These are phyloP conservation scores for Boleophthalmus pectinirostris DNA, from an alignment of 2,113 vertebrate genomes.

Conservation along the genomic window DNA sequence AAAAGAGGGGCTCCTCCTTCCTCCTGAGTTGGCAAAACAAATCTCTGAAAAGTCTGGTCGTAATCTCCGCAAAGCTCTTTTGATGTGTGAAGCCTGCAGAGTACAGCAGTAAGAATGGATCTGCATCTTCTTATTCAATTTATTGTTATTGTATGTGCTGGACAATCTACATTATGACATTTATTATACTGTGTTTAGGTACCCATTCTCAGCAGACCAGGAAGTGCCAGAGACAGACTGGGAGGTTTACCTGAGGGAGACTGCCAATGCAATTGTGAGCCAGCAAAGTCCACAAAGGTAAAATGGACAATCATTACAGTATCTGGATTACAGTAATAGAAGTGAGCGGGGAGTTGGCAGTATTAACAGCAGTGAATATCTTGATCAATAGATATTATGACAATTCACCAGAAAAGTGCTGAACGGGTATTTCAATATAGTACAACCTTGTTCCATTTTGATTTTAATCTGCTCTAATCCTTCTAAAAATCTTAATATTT, in stretches of 20 bases:
- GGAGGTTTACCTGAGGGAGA: conserved; percentile 96
- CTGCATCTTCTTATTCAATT: not conserved
- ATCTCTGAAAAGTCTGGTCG: conserved; percentile 90
- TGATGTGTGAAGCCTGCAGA: conserved; percentile 97
- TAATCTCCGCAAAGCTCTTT: conserved; percentile 92
- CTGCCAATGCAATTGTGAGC: conserved; percentile 91
- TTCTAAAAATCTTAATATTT: no score
- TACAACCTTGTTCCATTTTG: no score
- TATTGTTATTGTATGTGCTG: not conserved
- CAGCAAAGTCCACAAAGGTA: conserved; percentile 95
- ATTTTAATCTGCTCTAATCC: no score
- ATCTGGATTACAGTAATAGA: not conserved
- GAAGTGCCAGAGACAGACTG: conserved; percentile 94
- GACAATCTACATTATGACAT: not conserved
- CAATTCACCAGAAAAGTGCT: no score
- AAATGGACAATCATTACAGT: not conserved
- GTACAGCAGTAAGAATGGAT: conserved; percentile 92
- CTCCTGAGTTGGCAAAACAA: conserved; percentile 85
- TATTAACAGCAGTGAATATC: not conserved
- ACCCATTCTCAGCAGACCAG: conserved; percentile 92
- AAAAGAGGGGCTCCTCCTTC: conserved; percentile 92
- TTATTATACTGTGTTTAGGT: conserved; percentile 71
- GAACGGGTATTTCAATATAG: no score
- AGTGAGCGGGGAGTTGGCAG: not conserved
- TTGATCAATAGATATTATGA: no score